Evolutionary conservation across 1,140 invertebrate genomes (phyloP).

Genomic region (Callitettix versicolor): DNA sequence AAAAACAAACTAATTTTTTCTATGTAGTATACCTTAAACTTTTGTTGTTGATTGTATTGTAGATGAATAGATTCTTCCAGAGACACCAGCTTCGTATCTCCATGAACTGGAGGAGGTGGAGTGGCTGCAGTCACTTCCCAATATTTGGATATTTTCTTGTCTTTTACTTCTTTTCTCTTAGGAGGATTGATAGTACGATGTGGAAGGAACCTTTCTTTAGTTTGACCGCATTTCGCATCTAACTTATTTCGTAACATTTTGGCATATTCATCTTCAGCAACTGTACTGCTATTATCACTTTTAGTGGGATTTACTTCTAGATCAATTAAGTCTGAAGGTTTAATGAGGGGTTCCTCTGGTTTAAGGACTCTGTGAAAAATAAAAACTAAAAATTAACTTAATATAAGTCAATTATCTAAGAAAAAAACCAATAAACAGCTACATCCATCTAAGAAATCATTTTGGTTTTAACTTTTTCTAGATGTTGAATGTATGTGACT

Average conservation of each 20-base stretch:
- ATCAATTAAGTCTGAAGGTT: conserved; percentile 45
- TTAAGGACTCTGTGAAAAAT: conserved; percentile 33
- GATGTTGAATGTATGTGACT: too few species aligned
- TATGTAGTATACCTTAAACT: conserved; percentile 35
- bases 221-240: conserved; percentile 31
- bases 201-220: conserved; percentile 42
- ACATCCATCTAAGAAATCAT: too few species aligned
- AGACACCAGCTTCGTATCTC: conserved; percentile 40
- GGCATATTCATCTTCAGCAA: conserved; percentile 31
- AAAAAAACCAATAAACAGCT: too few species aligned
- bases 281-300: neutral
- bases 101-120: conserved; percentile 40
- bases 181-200: conserved; percentile 50
- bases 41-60: conserved; percentile 37
- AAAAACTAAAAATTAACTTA: too few species aligned
- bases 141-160: conserved; percentile 37
- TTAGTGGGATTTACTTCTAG: conserved; percentile 30
- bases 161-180: conserved; percentile 40
- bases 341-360: conserved; percentile 44
- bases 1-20: too few species aligned
- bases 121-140: conserved; percentile 62
- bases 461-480: too few species aligned
- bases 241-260: conserved; percentile 48
- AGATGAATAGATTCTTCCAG: conserved; percentile 46
- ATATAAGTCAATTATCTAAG: too few species aligned